These are phyloP conservation scores for Enteromius fasciolatus DNA, from an alignment of 2,797 vertebrate genomes.

Conservation along the genomic window DNA sequence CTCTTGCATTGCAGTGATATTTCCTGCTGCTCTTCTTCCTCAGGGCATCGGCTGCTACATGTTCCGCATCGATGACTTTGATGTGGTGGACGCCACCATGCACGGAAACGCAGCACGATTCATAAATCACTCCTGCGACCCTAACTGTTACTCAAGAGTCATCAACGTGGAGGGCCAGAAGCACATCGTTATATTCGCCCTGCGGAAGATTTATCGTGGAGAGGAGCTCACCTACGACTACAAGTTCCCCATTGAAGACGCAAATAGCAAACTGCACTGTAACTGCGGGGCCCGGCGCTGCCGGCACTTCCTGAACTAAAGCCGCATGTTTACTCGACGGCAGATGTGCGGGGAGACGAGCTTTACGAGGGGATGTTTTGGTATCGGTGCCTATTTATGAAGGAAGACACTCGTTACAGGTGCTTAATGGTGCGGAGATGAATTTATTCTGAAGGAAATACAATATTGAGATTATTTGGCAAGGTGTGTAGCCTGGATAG, in stretches of 20 bases:
- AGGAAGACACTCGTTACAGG: background rate
- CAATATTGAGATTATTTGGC: background rate
- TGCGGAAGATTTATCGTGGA: slow-evolving; percentile 90
- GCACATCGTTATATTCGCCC: slow-evolving; percentile 92
- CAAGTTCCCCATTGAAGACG: slow-evolving; percentile 96
- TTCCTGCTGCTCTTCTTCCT: background rate
- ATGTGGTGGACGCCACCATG: slow-evolving; percentile 93
- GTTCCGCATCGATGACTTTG: slow-evolving; percentile 94
- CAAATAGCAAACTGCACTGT: slow-evolving; percentile 88
- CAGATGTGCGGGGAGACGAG: background rate
- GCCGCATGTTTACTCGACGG: background rate
- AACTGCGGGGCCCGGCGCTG: slow-evolving; percentile 90
- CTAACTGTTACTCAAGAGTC: slow-evolving; percentile 93
- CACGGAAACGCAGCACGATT: slow-evolving; percentile 92
- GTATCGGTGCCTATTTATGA: background rate
- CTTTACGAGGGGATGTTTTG: background rate
- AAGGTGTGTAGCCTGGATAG: background rate
- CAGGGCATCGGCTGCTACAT: slow-evolving; percentile 93
- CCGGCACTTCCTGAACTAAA: slow-evolving; percentile 89
- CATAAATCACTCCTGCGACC: slow-evolving; percentile 95
- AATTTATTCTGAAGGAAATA: slow-evolving; percentile 7
- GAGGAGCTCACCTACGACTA: slow-evolving; percentile 97
- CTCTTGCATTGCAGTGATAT: background rate
- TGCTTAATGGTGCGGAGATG: background rate
- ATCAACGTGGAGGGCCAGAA: slow-evolving; percentile 93